Base-by-base conservation (phyloP, 1,140 invertebrate species). In the Orchesella cincta region DNA sequence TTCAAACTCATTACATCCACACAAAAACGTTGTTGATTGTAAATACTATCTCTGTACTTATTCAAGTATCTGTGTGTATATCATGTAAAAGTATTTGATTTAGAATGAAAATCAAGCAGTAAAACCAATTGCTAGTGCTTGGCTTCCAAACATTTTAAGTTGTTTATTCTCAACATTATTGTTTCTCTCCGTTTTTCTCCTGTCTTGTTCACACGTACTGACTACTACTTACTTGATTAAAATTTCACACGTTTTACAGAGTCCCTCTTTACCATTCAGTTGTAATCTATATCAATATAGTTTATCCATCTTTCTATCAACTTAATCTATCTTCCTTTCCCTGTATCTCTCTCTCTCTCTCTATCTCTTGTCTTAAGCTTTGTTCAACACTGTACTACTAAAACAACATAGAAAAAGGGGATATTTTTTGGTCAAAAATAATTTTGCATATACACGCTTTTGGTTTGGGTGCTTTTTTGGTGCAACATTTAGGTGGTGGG, bases 381-480 rank as follows among this genome's bases (percentile, higher is more conserved):
- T 46, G 8, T 46, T 46, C 8, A 46, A 46, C 20, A 46, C 8
- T 46, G 39, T 46, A 20, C 20, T 20, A 46, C 39, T 46, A 46
- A 57, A 57, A 23, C 12, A 57, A 57, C 3, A 57, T 5, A 57
- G 52, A 57, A 57, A 57, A 18, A 46, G 39, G 23, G 52, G 52
- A 23, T 57, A 57, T 57, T 57, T 57, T 57, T n/a, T 3, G 29
- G 62, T 67, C 5, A 12, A 67, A 31, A 31, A 67, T 67, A 67
- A 29, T 29, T 67, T 67, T 23, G 62, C 62, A 67, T 67, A 5
- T 33, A 67, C 62, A 31, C 62, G 62, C 62, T 33, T 67, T 67
- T 67, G 28, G 62, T 67, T 67, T 67, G 28, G 28, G 31, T 67
- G 62, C 62, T 67, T 67, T 67, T 67, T 67, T 67, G 26, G 62